These are phyloP conservation scores for Catocala nupta DNA, from an alignment of 2,888 invertebrate species.

Conservation along the genomic window DNA sequence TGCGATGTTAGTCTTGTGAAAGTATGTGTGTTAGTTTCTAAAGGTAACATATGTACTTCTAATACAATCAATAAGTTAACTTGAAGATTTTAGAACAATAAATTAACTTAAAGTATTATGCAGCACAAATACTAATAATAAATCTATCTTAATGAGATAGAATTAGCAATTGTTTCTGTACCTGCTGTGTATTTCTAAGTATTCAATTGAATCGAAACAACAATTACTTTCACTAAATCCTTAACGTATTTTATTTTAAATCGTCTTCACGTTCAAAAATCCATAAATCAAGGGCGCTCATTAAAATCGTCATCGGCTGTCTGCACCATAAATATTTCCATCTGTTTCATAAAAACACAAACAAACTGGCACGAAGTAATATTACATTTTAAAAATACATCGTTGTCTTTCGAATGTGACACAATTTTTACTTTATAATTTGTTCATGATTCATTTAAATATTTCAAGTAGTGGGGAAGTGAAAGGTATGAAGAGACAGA, in stretches of 20 bases:
- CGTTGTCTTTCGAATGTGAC: slow-evolving; percentile 9
- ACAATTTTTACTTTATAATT: slow-evolving; percentile 20
- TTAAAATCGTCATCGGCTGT: slow-evolving; percentile 54
- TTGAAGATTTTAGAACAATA: no score
- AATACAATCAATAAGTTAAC: no score
- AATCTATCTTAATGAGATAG: no score
- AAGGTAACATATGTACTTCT: no score
- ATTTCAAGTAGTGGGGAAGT: not conserved
- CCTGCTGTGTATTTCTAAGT: no score
- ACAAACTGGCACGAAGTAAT: slow-evolving; percentile 14
- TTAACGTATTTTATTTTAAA: slow-evolving; percentile 26
- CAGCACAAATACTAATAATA: no score
- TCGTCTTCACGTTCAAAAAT: slow-evolving; percentile 38
- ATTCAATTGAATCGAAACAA: not conserved
- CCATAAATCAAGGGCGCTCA: slow-evolving; percentile 52
- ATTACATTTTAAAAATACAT: slow-evolving; percentile 17
- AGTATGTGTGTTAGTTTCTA: no score
- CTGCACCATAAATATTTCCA: slow-evolving; percentile 51
- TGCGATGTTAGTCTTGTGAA: no score
- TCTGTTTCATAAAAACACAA: slow-evolving; percentile 38
- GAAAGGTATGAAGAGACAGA: not conserved
- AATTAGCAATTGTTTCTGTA: no score
- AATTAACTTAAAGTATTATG: no score
- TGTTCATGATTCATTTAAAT: slow-evolving; percentile 7
- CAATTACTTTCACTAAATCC: slow-evolving; percentile 2